These are phyloP conservation scores for Chaetura pelagica DNA, from an alignment of 2,113 vertebrate species.

Conservation along the genomic window DNA sequence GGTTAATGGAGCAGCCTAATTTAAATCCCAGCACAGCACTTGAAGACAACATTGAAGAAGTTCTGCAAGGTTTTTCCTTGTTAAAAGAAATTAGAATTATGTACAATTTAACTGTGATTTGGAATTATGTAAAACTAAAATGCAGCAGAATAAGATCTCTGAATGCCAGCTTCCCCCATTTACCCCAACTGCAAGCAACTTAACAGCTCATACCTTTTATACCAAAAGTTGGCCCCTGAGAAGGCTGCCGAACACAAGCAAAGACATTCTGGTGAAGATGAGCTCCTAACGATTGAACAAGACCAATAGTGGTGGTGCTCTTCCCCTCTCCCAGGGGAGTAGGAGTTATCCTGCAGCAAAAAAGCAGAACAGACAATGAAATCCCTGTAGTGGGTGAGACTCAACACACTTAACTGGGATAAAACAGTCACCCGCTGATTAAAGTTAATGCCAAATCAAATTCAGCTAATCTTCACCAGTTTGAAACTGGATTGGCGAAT, in stretches of 20 bases:
- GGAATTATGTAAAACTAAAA: background rate
- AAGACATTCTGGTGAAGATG: constrained; percentile 93
- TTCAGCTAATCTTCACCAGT: background rate
- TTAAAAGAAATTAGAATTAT: background rate
- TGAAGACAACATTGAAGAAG: background rate
- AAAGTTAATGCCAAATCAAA: background rate
- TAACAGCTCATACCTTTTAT: constrained; percentile 87
- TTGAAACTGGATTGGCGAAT: background rate
- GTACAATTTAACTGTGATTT: background rate
- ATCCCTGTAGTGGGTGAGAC: background rate
- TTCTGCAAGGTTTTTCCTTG: background rate
- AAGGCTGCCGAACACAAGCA: constrained; percentile 96
- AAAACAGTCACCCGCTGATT: background rate
- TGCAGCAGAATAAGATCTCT: background rate
- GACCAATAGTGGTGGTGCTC: constrained; percentile 94
- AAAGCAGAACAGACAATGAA: constrained; percentile 1
- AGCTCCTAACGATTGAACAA: constrained; percentile 93
- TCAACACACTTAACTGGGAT: background rate
- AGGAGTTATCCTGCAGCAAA: constrained; percentile 89
- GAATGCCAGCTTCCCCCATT: background rate
- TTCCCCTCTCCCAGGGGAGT: constrained; percentile 97
- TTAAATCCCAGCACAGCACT: background rate
- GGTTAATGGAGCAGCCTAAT: background rate
- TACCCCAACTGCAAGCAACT: background rate
- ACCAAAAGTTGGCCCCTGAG: constrained; percentile 97